Evolutionary conservation across 2,888 invertebrate genomes (phyloP), one percentile per base, ranked within the genome.

Genomic region (Eurytoma adleriae): DNA sequence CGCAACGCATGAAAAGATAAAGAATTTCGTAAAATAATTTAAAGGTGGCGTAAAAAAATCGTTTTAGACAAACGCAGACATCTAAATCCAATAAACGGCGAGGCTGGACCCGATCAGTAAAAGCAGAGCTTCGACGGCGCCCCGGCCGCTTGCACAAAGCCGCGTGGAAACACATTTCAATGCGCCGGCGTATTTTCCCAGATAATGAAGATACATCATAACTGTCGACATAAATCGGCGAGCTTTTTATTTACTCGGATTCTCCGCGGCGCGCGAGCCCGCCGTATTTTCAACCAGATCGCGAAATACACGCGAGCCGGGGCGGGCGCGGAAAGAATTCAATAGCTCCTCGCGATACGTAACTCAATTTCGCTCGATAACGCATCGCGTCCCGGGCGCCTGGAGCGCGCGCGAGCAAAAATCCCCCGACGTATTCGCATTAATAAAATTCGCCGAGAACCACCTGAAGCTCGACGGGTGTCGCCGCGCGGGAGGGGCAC

Each of bases 351-450:
- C 20, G 57, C 70, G 57, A 40, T 40, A 40, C 40, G 24, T 70
- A 57, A 70, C 70, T 70, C 57, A 57, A 57, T 70, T 70, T 70
- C 14, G 40, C 71, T 71, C 71, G 50, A 71, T 71, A 71, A 40
- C 59, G 61, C 40, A 40, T 40, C 40, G 61, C 57, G 16, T 16
- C 0, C n/a, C n/a, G 10, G 16, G n/a, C 14, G 7, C 48, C n/a
- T 16, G 13, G 14, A 14, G 14, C 62, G 7, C 62, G 7, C 14
- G 59, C 30, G 30, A 14, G 62, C 16, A n/a, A 54, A 54, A 54
- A 54, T 54, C 54, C n/a, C 54, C 48, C 52, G 67, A 68, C 54
- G 40, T 54, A 68, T 68, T 68, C 59, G 71, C 52, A 52, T 50
- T 62, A 52, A 62, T 72, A 72, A 72, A 72, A 72, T 48, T 72